Percentiles rank a stretch among this genome's conserved stretches.
These are phyloP conservation scores for Lophochroa leadbeateri DNA, from an alignment of 2,113 vertebrate genomes.

Conservation along the genomic window DNA sequence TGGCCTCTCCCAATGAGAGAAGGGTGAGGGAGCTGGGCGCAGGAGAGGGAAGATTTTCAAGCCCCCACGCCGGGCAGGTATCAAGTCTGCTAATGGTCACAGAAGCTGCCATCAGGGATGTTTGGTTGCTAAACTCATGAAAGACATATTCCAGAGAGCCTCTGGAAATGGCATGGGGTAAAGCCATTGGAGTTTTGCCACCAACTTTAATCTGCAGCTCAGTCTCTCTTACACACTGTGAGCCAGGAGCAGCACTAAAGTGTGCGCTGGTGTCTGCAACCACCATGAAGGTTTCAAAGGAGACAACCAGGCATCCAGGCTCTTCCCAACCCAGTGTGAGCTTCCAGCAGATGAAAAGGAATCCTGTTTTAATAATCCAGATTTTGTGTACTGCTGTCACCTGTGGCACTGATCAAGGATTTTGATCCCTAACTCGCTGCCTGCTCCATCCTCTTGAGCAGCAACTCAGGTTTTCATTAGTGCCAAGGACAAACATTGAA, in stretches of 20 bases:
- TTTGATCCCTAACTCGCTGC: background rate
- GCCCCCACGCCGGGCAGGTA: background rate
- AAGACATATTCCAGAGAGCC: background rate
- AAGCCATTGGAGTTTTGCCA: background rate
- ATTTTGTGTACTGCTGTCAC: background rate
- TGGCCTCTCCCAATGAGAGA: background rate
- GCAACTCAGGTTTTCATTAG: background rate
- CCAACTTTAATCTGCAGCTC: background rate
- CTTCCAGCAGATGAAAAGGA: background rate
- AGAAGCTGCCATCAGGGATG: background rate
- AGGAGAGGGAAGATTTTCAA: background rate
- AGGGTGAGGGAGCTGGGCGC: background rate
- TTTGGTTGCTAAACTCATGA: background rate
- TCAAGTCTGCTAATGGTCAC: background rate
- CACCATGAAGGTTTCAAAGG: background rate
- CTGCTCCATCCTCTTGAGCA: background rate
- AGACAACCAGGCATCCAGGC: background rate
- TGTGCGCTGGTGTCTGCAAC: background rate
- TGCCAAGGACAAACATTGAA: background rate
- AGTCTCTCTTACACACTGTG: fast-evolving
- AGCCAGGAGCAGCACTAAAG: background rate
- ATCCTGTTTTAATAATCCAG: background rate
- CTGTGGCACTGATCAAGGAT: background rate
- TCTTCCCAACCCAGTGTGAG: background rate
- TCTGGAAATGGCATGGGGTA: background rate